Evolutionary conservation across 1,140 invertebrate genomes (phyloP).

Genomic region (Muscidifurax raptorellus): DNA sequence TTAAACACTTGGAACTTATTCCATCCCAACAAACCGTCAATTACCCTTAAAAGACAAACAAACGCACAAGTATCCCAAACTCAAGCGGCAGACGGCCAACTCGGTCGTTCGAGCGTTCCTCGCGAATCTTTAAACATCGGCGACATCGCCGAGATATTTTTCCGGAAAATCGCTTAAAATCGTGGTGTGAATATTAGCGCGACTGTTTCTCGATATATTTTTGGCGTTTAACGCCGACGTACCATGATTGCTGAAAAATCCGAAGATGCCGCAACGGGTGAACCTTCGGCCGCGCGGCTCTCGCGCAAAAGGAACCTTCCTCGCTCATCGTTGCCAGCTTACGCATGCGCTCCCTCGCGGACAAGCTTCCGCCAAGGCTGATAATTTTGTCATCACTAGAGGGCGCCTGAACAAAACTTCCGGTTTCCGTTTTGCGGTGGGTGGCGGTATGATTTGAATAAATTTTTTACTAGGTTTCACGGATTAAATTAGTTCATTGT

Average conservation of each 20-base stretch:
- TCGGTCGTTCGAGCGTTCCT: not conserved
- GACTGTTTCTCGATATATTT: slow-evolving; percentile 14
- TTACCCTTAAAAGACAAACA: not conserved
- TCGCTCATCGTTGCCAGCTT: slow-evolving; percentile 7
- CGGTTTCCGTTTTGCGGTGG: not conserved
- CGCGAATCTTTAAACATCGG: slow-evolving; percentile 30
- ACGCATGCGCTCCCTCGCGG: slow-evolving; percentile 27
- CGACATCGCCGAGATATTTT: not conserved
- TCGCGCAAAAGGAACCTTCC: slow-evolving; percentile 31
- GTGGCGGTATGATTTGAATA: slow-evolving; percentile 1
- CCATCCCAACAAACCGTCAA: not conserved
- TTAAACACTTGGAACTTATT: not conserved
- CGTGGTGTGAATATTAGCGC: not conserved
- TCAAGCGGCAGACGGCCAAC: not conserved
- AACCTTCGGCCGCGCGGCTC: slow-evolving; percentile 15
- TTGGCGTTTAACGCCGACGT: slow-evolving; percentile 8
- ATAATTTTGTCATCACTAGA: not conserved
- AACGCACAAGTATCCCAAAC: not conserved
- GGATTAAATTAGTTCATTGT: too few relatives aligned
- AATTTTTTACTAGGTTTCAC: too few relatives aligned
- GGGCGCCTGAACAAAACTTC: not conserved
- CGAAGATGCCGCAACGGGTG: slow-evolving; percentile 28
- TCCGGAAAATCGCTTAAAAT: not conserved
- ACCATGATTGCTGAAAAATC: slow-evolving; percentile 40
- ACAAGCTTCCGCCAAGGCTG: slow-evolving; percentile 5